Conservation (phyloP, 2,797 vertebrate species). For the Schizopygopsis malacanthus region DNA sequence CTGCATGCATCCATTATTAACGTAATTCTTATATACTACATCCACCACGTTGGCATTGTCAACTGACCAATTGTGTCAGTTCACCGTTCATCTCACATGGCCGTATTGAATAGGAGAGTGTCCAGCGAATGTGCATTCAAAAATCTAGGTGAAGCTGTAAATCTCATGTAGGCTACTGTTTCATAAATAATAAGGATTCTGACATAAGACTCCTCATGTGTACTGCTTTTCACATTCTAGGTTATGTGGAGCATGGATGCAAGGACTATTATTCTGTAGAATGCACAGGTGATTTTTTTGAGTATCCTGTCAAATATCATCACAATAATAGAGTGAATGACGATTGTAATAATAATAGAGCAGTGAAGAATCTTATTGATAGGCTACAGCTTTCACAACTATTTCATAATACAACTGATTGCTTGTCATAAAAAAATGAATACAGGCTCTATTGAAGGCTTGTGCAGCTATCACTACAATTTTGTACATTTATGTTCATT, state of each 20-base stretch:
- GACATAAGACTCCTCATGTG: background rate
- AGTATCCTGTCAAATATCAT: too few relatives aligned
- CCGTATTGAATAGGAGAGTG: background rate
- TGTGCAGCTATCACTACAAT: background rate
- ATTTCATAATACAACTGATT: too few relatives aligned
- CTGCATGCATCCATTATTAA: background rate
- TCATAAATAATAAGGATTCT: background rate
- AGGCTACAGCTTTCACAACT: too few relatives aligned
- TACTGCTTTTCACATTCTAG: background rate
- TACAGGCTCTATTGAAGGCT: background rate
- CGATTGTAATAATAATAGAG: too few relatives aligned
- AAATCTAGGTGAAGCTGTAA: background rate
- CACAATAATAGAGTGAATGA: too few relatives aligned
- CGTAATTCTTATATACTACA: background rate
- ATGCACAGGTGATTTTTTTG: too few relatives aligned
- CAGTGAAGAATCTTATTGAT: too few relatives aligned
- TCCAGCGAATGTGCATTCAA: background rate
- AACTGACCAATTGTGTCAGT: background rate
- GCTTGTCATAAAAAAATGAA: background rate
- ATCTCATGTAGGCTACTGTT: background rate
- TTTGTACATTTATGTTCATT: background rate
- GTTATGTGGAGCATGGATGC: background rate
- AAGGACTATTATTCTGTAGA: background rate
- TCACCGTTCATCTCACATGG: background rate
- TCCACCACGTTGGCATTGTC: background rate